phyloP scores from a whole-genome alignment of 2,888 invertebrate genomes.

The Drosophila borealis region DNA sequence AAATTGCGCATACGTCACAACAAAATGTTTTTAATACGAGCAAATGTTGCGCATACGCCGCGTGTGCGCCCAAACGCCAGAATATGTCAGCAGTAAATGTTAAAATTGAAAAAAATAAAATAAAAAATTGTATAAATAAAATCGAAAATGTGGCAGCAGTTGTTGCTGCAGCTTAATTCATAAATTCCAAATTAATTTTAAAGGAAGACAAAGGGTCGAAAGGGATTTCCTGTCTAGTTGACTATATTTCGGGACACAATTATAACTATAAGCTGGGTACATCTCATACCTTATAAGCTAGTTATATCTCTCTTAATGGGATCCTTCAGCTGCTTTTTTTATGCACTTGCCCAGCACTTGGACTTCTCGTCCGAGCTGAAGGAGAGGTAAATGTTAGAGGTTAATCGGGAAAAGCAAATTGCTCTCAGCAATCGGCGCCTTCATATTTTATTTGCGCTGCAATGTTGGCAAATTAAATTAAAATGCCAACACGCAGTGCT shows the following conservation, averaged over 20 bases:
- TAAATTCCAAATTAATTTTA: neutral
- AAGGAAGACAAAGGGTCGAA: too few species aligned
- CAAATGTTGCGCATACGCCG: constrained; percentile 42
- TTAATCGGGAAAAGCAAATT: too few species aligned
- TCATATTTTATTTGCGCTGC: neutral
- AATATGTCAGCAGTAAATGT: constrained; percentile 51
- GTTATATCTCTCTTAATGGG: too few species aligned
- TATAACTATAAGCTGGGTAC: too few species aligned
- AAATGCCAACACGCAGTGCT: constrained; percentile 55
- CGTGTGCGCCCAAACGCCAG: constrained; percentile 30
- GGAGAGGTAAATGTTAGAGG: too few species aligned
- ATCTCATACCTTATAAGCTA: too few species aligned
- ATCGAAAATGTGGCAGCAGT: neutral
- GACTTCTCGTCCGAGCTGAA: too few species aligned
- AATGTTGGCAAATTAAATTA: constrained; percentile 63
- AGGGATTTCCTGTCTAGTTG: too few species aligned
- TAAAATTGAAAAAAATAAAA: constrained; percentile 48
- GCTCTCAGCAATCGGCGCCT: too few species aligned
- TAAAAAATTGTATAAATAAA: constrained; percentile 16
- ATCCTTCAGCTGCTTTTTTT: too few species aligned
- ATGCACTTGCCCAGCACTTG: too few species aligned
- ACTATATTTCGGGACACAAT: too few species aligned
- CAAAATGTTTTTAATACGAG: constrained; percentile 32
- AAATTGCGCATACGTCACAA: constrained; percentile 42
- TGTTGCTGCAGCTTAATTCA: neutral